Evolutionary conservation across 2,113 vertebrate genomes (phyloP).

Genomic region (Vombatus ursinus): DNA sequence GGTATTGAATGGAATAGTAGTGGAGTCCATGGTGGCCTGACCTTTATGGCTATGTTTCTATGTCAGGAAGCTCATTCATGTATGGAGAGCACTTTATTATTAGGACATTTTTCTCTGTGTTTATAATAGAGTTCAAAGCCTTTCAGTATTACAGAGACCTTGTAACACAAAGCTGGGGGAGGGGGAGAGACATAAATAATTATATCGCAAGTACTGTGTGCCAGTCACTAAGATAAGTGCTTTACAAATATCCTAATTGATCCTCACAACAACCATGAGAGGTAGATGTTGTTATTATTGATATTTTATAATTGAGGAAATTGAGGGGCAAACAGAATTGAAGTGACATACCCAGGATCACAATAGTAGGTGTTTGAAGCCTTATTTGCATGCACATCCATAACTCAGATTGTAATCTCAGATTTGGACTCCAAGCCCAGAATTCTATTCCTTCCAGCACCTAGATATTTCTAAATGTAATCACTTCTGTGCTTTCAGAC

Average conservation of each 20-base stretch:
- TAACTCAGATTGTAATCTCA: neutral
- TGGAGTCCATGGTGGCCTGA: neutral
- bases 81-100: neutral
- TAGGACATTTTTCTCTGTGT: neutral
- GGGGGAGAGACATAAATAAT: neutral
- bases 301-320: neutral
- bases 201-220: neutral
- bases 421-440: neutral
- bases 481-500: neutral
- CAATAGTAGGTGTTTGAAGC: neutral
- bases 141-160: neutral
- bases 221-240: neutral
- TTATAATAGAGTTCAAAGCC: neutral
- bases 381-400: neutral
- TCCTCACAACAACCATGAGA: neutral
- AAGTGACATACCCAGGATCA: too few species aligned
- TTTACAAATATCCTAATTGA: neutral
- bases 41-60: neutral
- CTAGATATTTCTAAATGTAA: neutral
- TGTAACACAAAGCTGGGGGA: neutral
- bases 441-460: neutral
- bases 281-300: neutral
- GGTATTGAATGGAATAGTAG: neutral
- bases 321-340: neutral
- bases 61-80: neutral